phyloP scores from a whole-genome alignment of 2,113 vertebrate genomes.

The Clarias gariepinus region DNA sequence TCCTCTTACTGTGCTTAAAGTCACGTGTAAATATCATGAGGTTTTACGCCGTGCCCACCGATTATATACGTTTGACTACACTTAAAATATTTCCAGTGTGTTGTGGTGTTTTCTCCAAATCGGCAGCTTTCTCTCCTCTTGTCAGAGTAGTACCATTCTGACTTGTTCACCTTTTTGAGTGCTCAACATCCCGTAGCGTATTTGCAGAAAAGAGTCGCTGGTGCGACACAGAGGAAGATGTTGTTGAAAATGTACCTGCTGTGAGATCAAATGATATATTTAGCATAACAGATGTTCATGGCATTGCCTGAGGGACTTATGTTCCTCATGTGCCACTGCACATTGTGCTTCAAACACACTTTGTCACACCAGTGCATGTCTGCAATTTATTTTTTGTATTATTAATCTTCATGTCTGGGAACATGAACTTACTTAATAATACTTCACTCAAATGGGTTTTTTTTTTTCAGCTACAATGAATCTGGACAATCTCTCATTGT shows the following conservation, averaged over 20 bases:
- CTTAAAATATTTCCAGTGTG: not conserved
- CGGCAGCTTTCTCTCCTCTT: not conserved
- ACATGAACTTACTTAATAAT: not conserved
- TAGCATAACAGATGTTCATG: conserved; percentile 47
- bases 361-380: conserved; percentile 16
- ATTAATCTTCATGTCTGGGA: not conserved
- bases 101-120: not conserved
- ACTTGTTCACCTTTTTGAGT: not conserved
- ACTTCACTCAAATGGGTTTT: not conserved
- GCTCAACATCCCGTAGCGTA: not conserved
- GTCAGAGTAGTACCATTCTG: not conserved
- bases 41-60: no score
- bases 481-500: not conserved
- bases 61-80: not conserved
- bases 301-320: conserved; percentile 30
- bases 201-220: conserved; percentile 11
- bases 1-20: no score
- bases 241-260: conserved; percentile 46
- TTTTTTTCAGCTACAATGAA: not conserved
- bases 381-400: not conserved
- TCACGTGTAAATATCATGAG: no score
- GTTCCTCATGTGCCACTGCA: conserved; percentile 30
- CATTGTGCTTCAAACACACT: conserved; percentile 27
- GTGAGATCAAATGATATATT: conserved; percentile 53
- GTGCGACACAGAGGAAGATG: conserved; percentile 27